phyloP scores from a whole-genome alignment of 2,797 vertebrate genomes.

The Myiotriccus ornatus region DNA sequence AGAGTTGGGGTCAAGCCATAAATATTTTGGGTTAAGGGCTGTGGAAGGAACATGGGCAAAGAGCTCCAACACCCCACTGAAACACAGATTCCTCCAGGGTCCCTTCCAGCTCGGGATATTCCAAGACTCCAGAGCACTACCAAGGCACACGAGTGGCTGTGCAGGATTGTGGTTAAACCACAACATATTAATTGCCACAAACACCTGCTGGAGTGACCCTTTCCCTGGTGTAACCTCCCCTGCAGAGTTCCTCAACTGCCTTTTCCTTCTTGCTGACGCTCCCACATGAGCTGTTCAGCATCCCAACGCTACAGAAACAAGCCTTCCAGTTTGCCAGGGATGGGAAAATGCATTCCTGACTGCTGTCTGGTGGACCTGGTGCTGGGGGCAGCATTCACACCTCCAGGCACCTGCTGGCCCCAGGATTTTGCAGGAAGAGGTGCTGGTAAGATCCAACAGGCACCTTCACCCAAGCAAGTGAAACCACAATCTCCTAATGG shows the following conservation, averaged over 20 bases:
- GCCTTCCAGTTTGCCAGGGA: accelerated
- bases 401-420: background rate
- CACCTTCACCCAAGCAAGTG: accelerated
- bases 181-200: background rate
- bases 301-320: accelerated
- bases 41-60: background rate
- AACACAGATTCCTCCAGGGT: background rate
- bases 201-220: background rate
- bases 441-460: no score
- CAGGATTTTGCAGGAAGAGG: background rate
- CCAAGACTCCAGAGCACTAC: background rate
- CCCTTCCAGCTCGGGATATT: background rate
- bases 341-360: background rate
- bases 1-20: background rate
- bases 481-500: accelerated
- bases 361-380: background rate
- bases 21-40: background rate
- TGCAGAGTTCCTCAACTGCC: background rate
- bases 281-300: background rate
- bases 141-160: background rate
- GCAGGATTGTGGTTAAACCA: background rate
- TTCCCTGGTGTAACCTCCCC: background rate
- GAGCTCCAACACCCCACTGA: background rate
- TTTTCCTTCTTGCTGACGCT: background rate
- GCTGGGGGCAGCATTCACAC: background rate